A percentile compares a stretch with the other conserved stretches of the same genome.
Conservation (phyloP, 2,113 vertebrate genomes). For the Hippotragus niger region DNA sequence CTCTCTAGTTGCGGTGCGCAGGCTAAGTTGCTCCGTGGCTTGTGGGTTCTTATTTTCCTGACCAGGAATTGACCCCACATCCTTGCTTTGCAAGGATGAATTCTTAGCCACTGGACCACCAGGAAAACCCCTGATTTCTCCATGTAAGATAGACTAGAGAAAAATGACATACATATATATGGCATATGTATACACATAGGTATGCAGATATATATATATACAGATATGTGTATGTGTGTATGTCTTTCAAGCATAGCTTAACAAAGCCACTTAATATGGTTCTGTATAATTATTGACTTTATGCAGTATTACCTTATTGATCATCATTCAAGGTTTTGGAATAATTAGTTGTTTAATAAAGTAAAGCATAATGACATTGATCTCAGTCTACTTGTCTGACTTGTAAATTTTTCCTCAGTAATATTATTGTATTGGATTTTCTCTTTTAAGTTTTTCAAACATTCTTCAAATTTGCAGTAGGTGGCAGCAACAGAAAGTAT, state of each 20-base stretch:
- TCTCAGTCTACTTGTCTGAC: background rate
- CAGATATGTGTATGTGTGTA: background rate
- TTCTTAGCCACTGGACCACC: background rate
- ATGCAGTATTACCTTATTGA: background rate
- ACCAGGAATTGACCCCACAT: background rate
- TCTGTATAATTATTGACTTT: background rate
- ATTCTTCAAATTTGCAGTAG: slow-evolving; percentile 11
- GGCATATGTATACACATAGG: background rate
- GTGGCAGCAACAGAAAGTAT: slow-evolving; percentile 14
- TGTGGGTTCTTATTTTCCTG: background rate
- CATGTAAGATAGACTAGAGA: background rate
- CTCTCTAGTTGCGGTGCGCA: background rate
- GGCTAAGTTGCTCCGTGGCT: background rate
- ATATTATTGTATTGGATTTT: background rate
- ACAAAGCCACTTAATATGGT: background rate
- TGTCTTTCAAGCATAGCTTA: background rate
- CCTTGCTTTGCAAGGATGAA: background rate
- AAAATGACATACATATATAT: background rate
- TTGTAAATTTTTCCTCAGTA: background rate
- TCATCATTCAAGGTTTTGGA: background rate
- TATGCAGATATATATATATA: too few relatives aligned
- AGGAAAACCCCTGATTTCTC: background rate
- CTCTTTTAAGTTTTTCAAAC: background rate
- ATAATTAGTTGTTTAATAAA: background rate
- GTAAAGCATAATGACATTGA: background rate